Base-by-base conservation (phyloP, 1,140 invertebrate genomes). In the Drosophila kanapiae region DNA sequence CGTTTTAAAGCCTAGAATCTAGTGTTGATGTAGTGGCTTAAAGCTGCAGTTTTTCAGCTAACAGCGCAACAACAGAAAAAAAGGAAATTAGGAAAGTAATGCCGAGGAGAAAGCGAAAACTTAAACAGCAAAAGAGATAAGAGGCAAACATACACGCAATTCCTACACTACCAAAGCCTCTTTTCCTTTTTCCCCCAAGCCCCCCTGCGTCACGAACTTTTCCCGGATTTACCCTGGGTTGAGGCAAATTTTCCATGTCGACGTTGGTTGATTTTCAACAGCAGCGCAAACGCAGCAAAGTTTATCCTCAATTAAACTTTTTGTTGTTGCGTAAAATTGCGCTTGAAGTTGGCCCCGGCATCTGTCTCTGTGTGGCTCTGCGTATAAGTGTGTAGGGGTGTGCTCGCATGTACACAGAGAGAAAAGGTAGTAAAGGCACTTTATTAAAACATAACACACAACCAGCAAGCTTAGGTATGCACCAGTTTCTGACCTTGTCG, bases 271-370 rank as follows among this genome's bases (percentile, higher is more conserved):
- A 83, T 83, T 83, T 82, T 86, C 80, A 86, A 87, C 83, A 88
- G 84, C 83, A 87, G 68, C 84, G 84, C 83, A 87, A 88, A 87
- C 84, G 84, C 83, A 77, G 83, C 76, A 87, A 87, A 87, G 83
- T 87, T 87, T 87, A 87, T 87, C 83, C 83, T 88, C 83, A 87
- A 87, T 87, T 87, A 87, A 87, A 87, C 84, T 87, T 87, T 87
- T 88, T 87, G 83, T 87, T 83, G 83, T 83, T 87, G 83, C 80
- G 84, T 80, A 88, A 87, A 87, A 87, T 86, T 87, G 77, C 84
- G 62, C 80, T 72, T 72, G 69, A 72, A 72, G 69, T 72, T 72
- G 53, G 69, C 53, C 45, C 63, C 63, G 59, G 61, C 56, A 78
- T 78, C 75, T 57, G 70, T 72, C 62, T 79, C 63, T 75, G 79